Evolutionary conservation across 2,797 vertebrate species (phyloP).

Genomic region (Phrynocephalus forsythii): DNA sequence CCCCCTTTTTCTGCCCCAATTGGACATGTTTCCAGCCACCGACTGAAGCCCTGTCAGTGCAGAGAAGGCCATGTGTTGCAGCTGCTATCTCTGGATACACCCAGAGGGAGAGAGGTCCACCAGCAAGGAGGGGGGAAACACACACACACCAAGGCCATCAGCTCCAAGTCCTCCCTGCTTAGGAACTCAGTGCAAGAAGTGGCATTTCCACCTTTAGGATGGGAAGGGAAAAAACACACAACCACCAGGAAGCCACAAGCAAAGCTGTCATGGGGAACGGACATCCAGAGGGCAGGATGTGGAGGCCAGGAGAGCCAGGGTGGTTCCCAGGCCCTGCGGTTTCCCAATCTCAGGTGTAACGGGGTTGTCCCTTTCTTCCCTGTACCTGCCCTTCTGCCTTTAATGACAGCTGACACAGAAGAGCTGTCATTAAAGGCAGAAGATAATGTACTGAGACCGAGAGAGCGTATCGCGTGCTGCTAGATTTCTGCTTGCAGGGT

Average conservation of each 20-base stretch:
- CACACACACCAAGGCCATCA: background rate
- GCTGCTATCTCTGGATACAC: background rate
- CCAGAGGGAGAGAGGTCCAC: too few relatives aligned
- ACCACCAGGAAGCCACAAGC: background rate
- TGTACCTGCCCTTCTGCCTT: too few relatives aligned
- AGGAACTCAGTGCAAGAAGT: too few relatives aligned
- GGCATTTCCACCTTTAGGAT: background rate
- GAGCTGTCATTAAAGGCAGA: background rate
- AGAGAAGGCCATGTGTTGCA: background rate
- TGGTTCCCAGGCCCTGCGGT: too few relatives aligned
- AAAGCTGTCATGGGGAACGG: background rate
- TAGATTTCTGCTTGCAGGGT: background rate
- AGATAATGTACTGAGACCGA: too few relatives aligned
- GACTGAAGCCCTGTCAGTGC: background rate
- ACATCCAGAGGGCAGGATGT: too few relatives aligned
- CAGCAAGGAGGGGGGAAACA: too few relatives aligned
- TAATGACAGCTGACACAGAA: too few relatives aligned
- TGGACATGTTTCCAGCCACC: background rate
- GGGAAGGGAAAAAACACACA: background rate
- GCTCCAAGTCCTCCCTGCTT: too few relatives aligned
- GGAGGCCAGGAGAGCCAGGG: too few relatives aligned
- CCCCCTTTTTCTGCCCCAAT: background rate
- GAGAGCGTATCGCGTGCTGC: background rate
- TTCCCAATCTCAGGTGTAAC: too few relatives aligned
- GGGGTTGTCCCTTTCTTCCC: too few relatives aligned